Base-by-base conservation (phyloP, 2,797 vertebrate genomes). In the Chloroceryle amazona region DNA sequence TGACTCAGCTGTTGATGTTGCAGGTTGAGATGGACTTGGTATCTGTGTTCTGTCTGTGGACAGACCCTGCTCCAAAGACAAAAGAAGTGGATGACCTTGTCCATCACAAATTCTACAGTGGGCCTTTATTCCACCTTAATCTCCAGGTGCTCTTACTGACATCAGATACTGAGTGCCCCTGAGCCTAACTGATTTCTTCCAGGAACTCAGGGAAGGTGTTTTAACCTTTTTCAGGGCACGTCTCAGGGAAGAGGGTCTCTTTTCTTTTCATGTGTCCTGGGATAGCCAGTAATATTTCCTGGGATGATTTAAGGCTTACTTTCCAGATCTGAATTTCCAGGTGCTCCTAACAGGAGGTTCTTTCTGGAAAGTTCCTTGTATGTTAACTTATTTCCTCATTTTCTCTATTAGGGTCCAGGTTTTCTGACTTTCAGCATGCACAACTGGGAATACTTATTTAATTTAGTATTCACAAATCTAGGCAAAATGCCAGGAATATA, bases 401-500 rank as follows among this genome's bases (percentile, higher is more conserved):
- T 79, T 65, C 87, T 58, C 44, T 1, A 1, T 23, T 41, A 49
- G 3, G 21, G 35, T 79, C 41, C n/a, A 84, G 25, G 49, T 92
- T 95, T 94, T 94, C 63, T 80, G 47, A 73, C 63, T 80, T 90
- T 61, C 37, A 82, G 23, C 9, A 4, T 29, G 26, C 37, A 74
- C 37, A 85, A 44, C 39, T 25, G 87, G 84, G 47, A 90, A 82
- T 47, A 94, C 12, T 87, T 85, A 62, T 49, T 86, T 90, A 82
- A 81, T 92, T 89, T 90, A 82, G 31, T 91, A 82, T 86, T 92
- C 49, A 61, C 58, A 49, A 46, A 13, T 26, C 70, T 57, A 89
- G 81, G 86, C 82, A 93, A 90, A 88, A 73, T 42, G 70, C 72
- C 87, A 89, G 60, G 44, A 86, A 90, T 89, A 71, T 80, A 33